Percentiles rank a stretch among this genome's conserved stretches.
These are phyloP conservation scores for Dasypolia templi DNA, from an alignment of 2,888 invertebrate species.

Conservation along the genomic window DNA sequence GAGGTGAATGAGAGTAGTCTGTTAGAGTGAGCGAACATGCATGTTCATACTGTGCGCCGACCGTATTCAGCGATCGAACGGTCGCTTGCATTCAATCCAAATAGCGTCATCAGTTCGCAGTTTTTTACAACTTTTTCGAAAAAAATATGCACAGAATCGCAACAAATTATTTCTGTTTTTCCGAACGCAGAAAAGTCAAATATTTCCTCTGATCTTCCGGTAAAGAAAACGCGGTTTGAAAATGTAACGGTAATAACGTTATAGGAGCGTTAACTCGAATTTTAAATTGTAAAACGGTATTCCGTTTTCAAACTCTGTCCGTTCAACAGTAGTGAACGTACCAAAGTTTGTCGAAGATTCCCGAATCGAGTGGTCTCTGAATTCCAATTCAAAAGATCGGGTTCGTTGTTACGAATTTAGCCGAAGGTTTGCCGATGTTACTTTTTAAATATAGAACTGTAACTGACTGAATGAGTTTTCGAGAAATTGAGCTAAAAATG, in stretches of 20 bases:
- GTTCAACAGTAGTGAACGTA: constrained; percentile 29
- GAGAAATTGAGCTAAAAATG: constrained; percentile 49
- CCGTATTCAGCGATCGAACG: not conserved
- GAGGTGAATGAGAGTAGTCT: constrained; percentile 13
- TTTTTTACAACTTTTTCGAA: constrained; percentile 13
- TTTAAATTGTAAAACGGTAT: constrained; percentile 9
- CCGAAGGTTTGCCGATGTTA: constrained; percentile 62
- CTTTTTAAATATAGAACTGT: constrained; percentile 45
- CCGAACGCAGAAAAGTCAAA: not conserved
- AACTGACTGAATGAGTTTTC: constrained; percentile 56
- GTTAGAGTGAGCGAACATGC: not conserved
- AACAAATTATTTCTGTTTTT: not conserved
- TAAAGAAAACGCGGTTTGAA: constrained; percentile 25
- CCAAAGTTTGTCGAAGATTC: constrained; percentile 31
- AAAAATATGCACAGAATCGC: not conserved
- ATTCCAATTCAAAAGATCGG: constrained; percentile 43
- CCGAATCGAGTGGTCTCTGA: constrained; percentile 24
- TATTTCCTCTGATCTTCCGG: not conserved
- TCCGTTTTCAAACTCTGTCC: constrained; percentile 28
- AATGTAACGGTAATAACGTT: constrained; percentile 16
- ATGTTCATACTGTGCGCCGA: constrained; percentile 1
- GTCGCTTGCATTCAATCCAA: constrained; percentile 4
- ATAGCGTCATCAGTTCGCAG: not conserved
- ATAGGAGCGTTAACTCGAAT: constrained; percentile 30
- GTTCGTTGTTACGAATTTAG: constrained; percentile 58